These are phyloP conservation scores for Oreochromis aureus DNA, from an alignment of 2,113 vertebrate species.

Conservation along the genomic window DNA sequence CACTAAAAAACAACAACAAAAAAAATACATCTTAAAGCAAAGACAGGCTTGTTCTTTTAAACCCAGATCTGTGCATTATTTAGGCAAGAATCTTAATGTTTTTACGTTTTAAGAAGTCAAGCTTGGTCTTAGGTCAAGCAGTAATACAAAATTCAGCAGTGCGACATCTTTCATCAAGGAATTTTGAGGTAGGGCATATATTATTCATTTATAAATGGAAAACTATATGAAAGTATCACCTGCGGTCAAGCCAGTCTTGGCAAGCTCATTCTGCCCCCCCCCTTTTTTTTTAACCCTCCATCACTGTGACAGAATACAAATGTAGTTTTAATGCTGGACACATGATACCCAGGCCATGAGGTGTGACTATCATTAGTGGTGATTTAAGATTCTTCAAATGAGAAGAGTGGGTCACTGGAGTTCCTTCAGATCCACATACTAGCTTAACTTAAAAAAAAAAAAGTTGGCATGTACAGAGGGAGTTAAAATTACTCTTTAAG, in stretches of 20 bases:
- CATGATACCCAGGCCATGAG: background rate
- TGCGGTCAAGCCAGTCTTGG: background rate
- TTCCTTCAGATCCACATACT: background rate
- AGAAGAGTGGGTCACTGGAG: background rate
- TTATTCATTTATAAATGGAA: background rate
- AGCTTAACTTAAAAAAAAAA: background rate
- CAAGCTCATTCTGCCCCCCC: background rate
- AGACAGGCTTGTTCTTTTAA: background rate
- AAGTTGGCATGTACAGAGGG: background rate
- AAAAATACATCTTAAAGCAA: background rate
- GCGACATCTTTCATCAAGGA: background rate
- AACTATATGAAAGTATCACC: background rate
- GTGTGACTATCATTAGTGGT: background rate
- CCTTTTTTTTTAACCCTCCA: background rate
- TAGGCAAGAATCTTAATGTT: background rate
- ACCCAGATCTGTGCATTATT: background rate
- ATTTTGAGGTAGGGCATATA: background rate
- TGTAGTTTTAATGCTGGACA: background rate
- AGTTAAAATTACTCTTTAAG: background rate
- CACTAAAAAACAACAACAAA: background rate
- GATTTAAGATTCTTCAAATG: background rate
- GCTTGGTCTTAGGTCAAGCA: background rate
- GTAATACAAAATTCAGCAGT: background rate
- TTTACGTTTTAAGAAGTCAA: background rate
- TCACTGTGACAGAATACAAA: background rate